Evolutionary conservation across 30 jellyfish, hydroid and myxozoan species (phyloP), one percentile per base, ranked within the genome.

Genomic region (Hydractinia echinata): DNA sequence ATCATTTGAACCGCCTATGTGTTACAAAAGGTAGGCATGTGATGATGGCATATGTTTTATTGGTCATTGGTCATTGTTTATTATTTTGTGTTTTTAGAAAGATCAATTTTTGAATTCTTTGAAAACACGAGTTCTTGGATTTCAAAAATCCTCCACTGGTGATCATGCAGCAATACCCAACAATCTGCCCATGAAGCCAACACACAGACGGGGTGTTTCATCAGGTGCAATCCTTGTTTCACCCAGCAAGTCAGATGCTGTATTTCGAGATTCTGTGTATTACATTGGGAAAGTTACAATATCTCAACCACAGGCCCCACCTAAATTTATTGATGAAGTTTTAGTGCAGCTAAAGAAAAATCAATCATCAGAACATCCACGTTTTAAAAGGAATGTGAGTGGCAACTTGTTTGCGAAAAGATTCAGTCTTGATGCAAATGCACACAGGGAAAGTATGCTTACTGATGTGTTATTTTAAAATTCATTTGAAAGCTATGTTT

Each of bases 201-300:
- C 87, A 50, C 98, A 92, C 77, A 79, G 88, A 52, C 82, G 98
- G 51, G 88, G 82, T 64, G 84, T 87, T 50, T 92, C 98, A 11
- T 92, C 92, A 21, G 94, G 98, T 13, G 95, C 93, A n/a, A 51
- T 88, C 19, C 44, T 80, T 61, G 73, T 67, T 5, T 82, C 94
- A 6, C 92, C 84, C 21, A 73, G 83, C 51, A 70, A 55, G 14
- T 82, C 73, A 39, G 94, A 82, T 74, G 62, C 92, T 54, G 96
- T 92, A 21, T 91, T 76, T 55, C 80, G 91, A 54, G 94, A 81
- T 82, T 92, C 98, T 14, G 96, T 92, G 18, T 92, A 82, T 73
- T 92, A 92, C 84, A 90, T 92, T 83, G 98, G 98, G 44, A 92
- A 87, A 80, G 98, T 92, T 66, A 82, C 96, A 8, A 82, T 92